A percentile compares a stretch with the other conserved stretches of the same genome.
Conservation (phyloP, 2,113 vertebrate genomes). For the Hippotragus niger region DNA sequence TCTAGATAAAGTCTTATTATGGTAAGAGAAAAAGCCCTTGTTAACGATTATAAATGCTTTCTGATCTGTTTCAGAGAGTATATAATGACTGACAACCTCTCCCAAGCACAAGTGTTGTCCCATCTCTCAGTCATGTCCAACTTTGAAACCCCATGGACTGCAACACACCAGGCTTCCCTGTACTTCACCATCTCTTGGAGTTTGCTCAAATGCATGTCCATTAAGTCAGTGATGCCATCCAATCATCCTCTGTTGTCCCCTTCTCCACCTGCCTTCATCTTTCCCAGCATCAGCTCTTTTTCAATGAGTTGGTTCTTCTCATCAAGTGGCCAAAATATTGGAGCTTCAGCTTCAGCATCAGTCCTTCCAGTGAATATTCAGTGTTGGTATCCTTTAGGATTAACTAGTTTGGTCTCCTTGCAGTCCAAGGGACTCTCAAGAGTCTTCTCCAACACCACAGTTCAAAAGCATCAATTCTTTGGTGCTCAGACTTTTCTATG, state of each 20-base stretch:
- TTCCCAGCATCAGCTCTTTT: background rate
- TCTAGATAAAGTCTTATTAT: background rate
- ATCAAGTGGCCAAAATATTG: background rate
- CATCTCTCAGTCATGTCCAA: background rate
- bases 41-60: background rate
- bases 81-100: background rate
- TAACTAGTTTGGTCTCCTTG: background rate
- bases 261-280: background rate
- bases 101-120: background rate
- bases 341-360: background rate
- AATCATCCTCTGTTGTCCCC: background rate
- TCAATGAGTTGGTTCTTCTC: background rate
- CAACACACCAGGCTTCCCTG: background rate
- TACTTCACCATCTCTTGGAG: background rate
- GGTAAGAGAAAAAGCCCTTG: background rate
- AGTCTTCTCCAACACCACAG: background rate
- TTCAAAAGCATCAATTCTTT: background rate
- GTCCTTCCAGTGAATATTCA: background rate
- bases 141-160: background rate
- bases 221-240: background rate
- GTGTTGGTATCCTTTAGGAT: background rate
- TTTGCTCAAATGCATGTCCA: background rate
- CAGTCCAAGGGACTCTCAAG: background rate
- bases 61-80: background rate
- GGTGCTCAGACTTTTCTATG: background rate